phyloP scores from a whole-genome alignment of 2,797 vertebrate genomes.

The Leptatherina wallacei region DNA sequence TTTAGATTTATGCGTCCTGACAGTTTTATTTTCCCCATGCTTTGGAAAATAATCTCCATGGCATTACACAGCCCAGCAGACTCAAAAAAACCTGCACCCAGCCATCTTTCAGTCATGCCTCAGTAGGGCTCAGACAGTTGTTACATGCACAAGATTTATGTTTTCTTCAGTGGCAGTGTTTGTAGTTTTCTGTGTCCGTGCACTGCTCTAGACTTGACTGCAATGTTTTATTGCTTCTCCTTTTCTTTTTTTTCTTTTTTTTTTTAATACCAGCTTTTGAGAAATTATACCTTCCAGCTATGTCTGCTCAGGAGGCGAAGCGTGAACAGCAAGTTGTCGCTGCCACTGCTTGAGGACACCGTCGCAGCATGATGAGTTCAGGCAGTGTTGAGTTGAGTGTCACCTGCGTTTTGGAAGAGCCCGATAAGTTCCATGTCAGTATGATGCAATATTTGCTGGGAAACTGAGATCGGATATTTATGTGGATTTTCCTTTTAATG shows the following conservation, averaged over 20 bases:
- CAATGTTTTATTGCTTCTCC: constrained; percentile 13
- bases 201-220: neutral
- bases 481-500: neutral
- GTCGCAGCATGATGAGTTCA: neutral
- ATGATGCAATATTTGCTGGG: neutral
- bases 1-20: constrained; percentile 68
- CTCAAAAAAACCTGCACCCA: constrained; percentile 18
- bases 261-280: neutral
- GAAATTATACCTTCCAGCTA: neutral
- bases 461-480: neutral
- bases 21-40: constrained; percentile 68
- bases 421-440: neutral
- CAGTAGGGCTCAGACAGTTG: constrained; percentile 31
- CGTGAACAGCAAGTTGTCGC: neutral
- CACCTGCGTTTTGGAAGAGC: neutral
- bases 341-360: neutral
- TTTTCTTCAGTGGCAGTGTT: constrained; percentile 27
- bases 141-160: constrained; percentile 43
- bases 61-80: constrained; percentile 51
- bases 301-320: neutral
- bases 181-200: constrained; percentile 24
- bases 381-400: neutral
- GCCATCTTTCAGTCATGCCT: constrained; percentile 54
- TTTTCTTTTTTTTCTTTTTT: too few relatives aligned
- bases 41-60: constrained; percentile 56